A percentile compares a stretch with the other conserved stretches of the same genome.
Conservation (phyloP, 1,140 invertebrate species). For the Drosophila pectinifera region DNA sequence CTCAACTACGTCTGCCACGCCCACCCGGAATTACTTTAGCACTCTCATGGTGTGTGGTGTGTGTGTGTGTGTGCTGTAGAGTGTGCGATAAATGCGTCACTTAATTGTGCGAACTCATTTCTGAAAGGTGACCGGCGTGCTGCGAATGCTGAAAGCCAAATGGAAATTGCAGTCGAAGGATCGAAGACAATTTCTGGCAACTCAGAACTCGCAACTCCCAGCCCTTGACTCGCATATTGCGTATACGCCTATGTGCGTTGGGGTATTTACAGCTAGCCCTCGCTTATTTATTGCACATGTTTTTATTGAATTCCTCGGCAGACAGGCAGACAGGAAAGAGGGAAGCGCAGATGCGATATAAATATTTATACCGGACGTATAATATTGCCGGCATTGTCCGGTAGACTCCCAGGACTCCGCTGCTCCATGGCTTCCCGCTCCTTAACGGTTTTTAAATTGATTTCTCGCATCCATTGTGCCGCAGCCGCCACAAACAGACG, state of each 20-base stretch:
- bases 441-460: conserved; percentile 78
- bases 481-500: conserved; percentile 38
- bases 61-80: not conserved
- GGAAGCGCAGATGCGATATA: conserved; percentile 55
- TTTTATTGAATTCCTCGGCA: conserved; percentile 79
- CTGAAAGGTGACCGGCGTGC: conserved; percentile 35
- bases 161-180: conserved; percentile 36
- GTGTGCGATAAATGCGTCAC: conserved; percentile 73
- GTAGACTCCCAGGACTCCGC: conserved; percentile 11
- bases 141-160: conserved; percentile 8
- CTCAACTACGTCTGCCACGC: conserved; percentile 29
- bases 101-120: conserved; percentile 68
- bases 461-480: conserved; percentile 70
- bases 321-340: conserved; percentile 29
- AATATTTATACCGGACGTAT: conserved; percentile 77
- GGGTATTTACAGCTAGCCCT: conserved; percentile 47
- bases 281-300: conserved; percentile 80
- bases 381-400: conserved; percentile 67
- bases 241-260: conserved; percentile 49
- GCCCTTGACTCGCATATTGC: conserved; percentile 13
- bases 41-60: not conserved
- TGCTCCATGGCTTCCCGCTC: conserved; percentile 13
- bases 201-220: not conserved
- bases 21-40: conserved; percentile 61
- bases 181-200: conserved; percentile 21